These are phyloP conservation scores for Monopis laevigella DNA, from an alignment of 2,888 invertebrate genomes.

Conservation along the genomic window DNA sequence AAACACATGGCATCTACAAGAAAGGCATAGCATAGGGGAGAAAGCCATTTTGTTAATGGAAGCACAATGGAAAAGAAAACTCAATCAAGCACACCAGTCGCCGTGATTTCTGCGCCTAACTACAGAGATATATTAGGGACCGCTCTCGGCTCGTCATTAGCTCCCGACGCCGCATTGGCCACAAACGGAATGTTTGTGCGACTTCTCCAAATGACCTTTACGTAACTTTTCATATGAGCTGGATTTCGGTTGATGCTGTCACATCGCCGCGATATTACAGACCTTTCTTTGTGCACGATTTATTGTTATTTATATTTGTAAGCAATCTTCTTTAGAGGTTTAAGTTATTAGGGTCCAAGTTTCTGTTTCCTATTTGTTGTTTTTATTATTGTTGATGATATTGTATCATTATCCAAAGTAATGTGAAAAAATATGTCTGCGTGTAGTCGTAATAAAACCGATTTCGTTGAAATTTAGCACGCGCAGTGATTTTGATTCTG, in stretches of 20 bases:
- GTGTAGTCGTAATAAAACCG: background rate
- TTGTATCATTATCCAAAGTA: background rate
- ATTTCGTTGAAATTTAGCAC: background rate
- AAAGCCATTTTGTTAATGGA: constrained; percentile 61
- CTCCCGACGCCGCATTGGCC: constrained; percentile 40
- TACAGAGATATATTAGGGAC: constrained; percentile 55
- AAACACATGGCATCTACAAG: constrained; percentile 46
- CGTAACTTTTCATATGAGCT: constrained; percentile 47
- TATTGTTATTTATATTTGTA: constrained; percentile 10
- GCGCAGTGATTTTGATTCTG: no score
- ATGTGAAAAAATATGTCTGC: background rate
- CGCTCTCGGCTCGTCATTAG: constrained; percentile 46
- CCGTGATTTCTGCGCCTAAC: constrained; percentile 62
- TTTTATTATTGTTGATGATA: no score
- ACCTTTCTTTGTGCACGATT: constrained; percentile 5
- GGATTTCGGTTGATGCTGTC: constrained; percentile 18
- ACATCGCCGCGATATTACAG: constrained; percentile 9
- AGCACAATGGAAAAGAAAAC: constrained; percentile 61
- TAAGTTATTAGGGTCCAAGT: constrained; percentile 5
- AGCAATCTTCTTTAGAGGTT: background rate
- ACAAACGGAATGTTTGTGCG: constrained; percentile 27
- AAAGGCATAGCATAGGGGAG: constrained; percentile 35
- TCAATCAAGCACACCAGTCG: constrained; percentile 59
- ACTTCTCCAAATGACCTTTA: constrained; percentile 43
- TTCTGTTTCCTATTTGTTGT: no score